Percentiles rank a stretch among this genome's conserved stretches.
Conservation (phyloP, 2,113 vertebrate species). For the Gymnobelideus leadbeateri region DNA sequence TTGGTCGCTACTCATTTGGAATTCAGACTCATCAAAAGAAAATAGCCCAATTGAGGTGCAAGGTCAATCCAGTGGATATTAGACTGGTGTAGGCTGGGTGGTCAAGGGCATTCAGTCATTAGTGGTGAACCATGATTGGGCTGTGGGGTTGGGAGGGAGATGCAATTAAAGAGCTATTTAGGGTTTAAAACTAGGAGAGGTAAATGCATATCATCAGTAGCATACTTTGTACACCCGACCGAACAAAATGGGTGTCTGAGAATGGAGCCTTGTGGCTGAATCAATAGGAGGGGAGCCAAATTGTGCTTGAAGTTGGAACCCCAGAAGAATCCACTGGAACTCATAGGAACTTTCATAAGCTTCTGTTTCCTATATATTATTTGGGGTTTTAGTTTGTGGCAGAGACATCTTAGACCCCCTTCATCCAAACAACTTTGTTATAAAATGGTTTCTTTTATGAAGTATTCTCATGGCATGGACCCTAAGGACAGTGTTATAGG, state of each 20-base stretch:
- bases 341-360: background rate
- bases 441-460: background rate
- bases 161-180: conserved; percentile 7
- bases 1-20: background rate
- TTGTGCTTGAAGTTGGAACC: background rate
- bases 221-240: background rate
- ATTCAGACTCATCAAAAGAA: conserved; percentile 6
- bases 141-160: conserved; percentile 6
- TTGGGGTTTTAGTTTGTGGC: background rate
- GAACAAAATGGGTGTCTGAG: conserved; percentile 5
- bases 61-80: background rate
- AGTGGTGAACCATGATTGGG: conserved; percentile 7
- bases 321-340: background rate
- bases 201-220: background rate
- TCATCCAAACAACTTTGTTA: background rate
- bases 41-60: conserved; percentile 9
- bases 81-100: background rate
- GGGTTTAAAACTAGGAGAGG: conserved; percentile 9
- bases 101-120: conserved; percentile 3
- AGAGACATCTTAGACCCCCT: background rate
- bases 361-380: background rate
- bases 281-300: background rate
- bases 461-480: background rate
- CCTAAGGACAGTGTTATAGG: background rate
- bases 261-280: background rate